Evolutionary conservation across 2,113 vertebrate species (phyloP).

Genomic region (Tautogolabrus adspersus): DNA sequence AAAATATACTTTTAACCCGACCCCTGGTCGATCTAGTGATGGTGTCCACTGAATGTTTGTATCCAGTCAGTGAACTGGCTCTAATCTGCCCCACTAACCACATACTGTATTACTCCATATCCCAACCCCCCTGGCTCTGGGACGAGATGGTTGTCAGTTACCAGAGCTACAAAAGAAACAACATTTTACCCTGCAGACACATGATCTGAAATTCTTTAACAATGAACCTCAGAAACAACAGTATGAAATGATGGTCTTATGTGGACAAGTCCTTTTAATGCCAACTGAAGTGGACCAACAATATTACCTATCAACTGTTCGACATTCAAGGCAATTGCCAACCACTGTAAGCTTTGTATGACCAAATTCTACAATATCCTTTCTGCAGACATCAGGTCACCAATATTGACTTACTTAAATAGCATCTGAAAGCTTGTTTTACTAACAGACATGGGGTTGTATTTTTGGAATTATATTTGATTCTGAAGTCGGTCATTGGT

Average conservation of each 20-base stretch:
- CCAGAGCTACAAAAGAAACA: not conserved
- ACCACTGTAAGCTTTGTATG: not conserved
- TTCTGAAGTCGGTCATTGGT: not conserved
- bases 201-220: not conserved
- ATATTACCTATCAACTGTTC: not conserved
- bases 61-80: constrained; percentile 27
- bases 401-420: not conserved
- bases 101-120: not conserved
- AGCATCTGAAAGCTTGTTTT: not conserved
- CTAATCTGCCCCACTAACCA: constrained; percentile 38
- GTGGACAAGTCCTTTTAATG: not conserved
- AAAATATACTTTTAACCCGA: no score
- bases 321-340: not conserved
- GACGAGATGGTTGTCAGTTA: constrained; percentile 10
- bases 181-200: not conserved
- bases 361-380: not conserved
- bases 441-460: not conserved
- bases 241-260: not conserved
- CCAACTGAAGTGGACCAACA: not conserved
- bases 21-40: constrained; percentile 24
- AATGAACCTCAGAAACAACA: not conserved
- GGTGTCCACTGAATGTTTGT: constrained; percentile 20
- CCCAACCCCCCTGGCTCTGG: constrained; percentile 6
- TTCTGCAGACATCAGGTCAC: not conserved
- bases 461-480: not conserved